phyloP scores from a whole-genome alignment of 2,797 vertebrate genomes.

The Acipenser ruthenus region DNA sequence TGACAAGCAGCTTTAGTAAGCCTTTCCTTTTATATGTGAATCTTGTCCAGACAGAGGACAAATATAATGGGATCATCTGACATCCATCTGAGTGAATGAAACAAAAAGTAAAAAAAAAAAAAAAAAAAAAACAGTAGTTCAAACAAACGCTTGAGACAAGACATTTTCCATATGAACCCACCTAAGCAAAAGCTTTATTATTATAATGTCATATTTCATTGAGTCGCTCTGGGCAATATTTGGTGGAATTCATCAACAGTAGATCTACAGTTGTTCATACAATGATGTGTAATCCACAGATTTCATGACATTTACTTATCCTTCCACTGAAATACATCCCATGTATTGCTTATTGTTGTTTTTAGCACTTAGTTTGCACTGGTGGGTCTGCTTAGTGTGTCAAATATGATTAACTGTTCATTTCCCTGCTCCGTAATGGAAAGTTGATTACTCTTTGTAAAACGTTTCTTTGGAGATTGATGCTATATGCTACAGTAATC shows the following conservation, averaged over 20 bases:
- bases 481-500: too few species aligned
- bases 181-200: conserved; percentile 41
- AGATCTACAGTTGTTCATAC: conserved; percentile 30
- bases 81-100: conserved; percentile 35
- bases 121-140: conserved; percentile 36
- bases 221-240: conserved; percentile 37
- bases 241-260: conserved; percentile 43
- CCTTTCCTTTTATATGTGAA: conserved; percentile 10
- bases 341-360: conserved; percentile 22
- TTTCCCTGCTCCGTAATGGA: too few species aligned
- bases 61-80: conserved; percentile 39
- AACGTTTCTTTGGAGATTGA: too few species aligned
- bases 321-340: conserved; percentile 34
- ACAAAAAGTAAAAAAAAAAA: background rate
- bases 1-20: conserved; percentile 17
- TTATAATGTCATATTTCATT: conserved; percentile 44
- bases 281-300: conserved; percentile 35
- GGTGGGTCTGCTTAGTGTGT: conserved; percentile 13
- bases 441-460: too few species aligned
- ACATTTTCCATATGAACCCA: conserved; percentile 41
- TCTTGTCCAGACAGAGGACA: conserved; percentile 22
- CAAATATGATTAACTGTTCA: conserved; percentile 8
- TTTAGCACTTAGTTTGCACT: conserved; percentile 11
- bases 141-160: conserved; percentile 34
- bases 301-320: conserved; percentile 26